phyloP scores from a whole-genome alignment of 2,888 invertebrate species.

The Phytoseiulus persimilis region DNA sequence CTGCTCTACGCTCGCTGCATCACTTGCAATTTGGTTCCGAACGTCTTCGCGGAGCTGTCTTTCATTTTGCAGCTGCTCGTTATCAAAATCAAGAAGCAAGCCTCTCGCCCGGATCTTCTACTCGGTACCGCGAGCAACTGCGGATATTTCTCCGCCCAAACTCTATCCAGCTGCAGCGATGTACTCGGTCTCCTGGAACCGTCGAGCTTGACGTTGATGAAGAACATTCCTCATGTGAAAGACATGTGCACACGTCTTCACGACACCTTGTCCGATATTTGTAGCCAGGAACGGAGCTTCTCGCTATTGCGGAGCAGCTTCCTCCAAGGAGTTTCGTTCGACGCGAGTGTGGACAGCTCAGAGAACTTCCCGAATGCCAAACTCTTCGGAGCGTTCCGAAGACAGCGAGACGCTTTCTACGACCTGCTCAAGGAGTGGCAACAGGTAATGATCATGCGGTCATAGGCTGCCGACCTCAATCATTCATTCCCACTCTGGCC shows the following conservation, averaged over 20 bases:
- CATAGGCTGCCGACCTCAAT: background rate
- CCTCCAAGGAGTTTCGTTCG: conserved; percentile 30
- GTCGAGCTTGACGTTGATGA: background rate
- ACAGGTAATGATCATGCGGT: background rate
- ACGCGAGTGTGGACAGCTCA: background rate
- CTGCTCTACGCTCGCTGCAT: conserved; percentile 16
- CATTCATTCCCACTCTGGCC: background rate
- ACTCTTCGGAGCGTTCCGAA: conserved; percentile 10
- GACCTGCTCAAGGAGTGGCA: conserved; percentile 24
- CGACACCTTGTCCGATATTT: background rate
- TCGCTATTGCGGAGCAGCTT: background rate
- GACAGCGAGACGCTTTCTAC: conserved; percentile 28
- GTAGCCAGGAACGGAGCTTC: conserved; percentile 10
- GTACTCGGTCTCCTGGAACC: background rate
- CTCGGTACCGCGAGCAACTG: conserved; percentile 8
- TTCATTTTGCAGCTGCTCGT: conserved; percentile 11
- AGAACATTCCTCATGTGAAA: background rate
- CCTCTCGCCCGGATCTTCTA: background rate
- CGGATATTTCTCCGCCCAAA: conserved; percentile 6
- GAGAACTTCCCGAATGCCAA: conserved; percentile 13
- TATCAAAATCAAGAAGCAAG: background rate
- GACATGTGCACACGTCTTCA: background rate
- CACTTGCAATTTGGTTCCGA: conserved; percentile 10
- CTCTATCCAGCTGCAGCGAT: background rate
- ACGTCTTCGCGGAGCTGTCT: background rate